phyloP scores from a whole-genome alignment of 2,888 invertebrate genomes.

The Sisyra nigra region DNA sequence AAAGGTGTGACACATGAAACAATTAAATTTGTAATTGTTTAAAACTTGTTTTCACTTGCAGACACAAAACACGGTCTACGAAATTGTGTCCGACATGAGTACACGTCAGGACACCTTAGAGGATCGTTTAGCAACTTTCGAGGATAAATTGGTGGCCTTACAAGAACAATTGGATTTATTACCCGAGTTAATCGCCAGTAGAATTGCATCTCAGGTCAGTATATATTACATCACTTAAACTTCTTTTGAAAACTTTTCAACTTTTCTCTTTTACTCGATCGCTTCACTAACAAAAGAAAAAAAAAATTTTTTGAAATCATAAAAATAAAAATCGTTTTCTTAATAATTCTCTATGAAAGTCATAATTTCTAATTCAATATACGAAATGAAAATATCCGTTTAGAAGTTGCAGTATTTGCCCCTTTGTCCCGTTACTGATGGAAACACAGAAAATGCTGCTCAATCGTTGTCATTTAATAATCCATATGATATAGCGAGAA shows the following conservation, averaged over 20 bases:
- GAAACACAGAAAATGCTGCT: too few species aligned
- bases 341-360: too few species aligned
- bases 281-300: too few species aligned
- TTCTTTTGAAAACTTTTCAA: not conserved
- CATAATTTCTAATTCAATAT: too few species aligned
- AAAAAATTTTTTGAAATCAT: too few species aligned
- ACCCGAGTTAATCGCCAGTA: slow-evolving; percentile 59
- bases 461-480: too few species aligned
- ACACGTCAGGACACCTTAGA: slow-evolving; percentile 86
- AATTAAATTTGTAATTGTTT: slow-evolving; percentile 1
- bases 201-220: slow-evolving; percentile 28
- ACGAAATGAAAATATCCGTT: too few species aligned
- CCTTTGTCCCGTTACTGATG: too few species aligned
- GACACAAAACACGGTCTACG: slow-evolving; percentile 97
- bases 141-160: slow-evolving; percentile 74
- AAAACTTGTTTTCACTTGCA: slow-evolving; percentile 29
- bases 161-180: slow-evolving; percentile 78
- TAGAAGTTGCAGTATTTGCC: too few species aligned
- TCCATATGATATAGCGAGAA: too few species aligned
- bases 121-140: slow-evolving; percentile 81
- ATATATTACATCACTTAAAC: not conserved
- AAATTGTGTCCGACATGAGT: slow-evolving; percentile 95
- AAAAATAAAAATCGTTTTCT: too few species aligned
- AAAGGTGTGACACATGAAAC: slow-evolving; percentile 61
- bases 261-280: not conserved